Evolutionary conservation across 2,888 invertebrate genomes (phyloP), one percentile per base, ranked within the genome.

Genomic region (Scaptomyza parva): DNA sequence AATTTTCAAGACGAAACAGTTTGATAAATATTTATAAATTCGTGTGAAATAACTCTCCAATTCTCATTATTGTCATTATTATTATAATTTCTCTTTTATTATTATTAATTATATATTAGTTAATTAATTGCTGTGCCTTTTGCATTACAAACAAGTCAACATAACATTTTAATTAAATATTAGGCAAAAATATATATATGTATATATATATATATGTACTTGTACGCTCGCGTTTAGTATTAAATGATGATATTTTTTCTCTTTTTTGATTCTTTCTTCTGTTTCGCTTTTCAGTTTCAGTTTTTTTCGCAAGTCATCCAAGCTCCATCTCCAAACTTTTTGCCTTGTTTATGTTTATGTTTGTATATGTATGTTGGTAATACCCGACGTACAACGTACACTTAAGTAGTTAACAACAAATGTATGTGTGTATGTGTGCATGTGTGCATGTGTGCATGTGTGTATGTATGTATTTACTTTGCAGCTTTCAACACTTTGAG

Each of bases 111-210:
- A 14, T 7, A 7, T 45, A 37, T 37, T 37, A 65, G 63, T 60
- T 60, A 65, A 74, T 78, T 47, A 75, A 78, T 63, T 79, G 78
- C 69, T 74, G 52, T 77, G 64, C 78, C 61, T 63, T 71, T 71
- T 76, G 76, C 83, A 83, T 88, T 89, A 90, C 90, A 90, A 88
- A 90, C 89, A 87, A 90, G 90, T 90, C 90, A 90, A 90, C 90
- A 90, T 89, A 85, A 87, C 75, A 75, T 70, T 85, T 85, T 48
- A 73, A 75, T 85, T 85, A 82, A 67, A 85, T 73, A 84, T 72
- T 78, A 81, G 78, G 66, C 77, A 77, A 73, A 75, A 8, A 37
- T 44, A 53, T 44, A 65, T 37, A 60, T 45, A 14, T 50, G 22
- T 28, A 37, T 44, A 53, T 44, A 65, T 37, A 60, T 45, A 14